A percentile compares a stretch with the other conserved stretches of the same genome.
Evolutionary conservation across 37 sponge, comb jelly and placozoan species (phyloP).

Genomic region (Axinella damicornis): DNA sequence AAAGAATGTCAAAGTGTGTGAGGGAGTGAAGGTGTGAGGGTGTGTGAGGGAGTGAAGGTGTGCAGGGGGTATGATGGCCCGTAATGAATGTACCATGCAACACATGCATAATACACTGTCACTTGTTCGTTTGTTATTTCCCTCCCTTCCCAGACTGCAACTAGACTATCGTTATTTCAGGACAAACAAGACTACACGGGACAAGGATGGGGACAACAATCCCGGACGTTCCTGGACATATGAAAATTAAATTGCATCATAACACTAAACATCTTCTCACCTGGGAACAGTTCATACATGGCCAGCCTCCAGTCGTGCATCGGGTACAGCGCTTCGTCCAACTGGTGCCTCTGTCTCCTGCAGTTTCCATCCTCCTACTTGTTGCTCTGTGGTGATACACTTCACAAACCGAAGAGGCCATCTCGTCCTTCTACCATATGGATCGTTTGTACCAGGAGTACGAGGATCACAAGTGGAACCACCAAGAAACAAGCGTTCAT

Average conservation of each 20-base stretch:
- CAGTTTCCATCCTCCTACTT: constrained; percentile 55
- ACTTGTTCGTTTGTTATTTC: too few species aligned
- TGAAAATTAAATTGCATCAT: too few species aligned
- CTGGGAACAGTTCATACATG: constrained; percentile 76
- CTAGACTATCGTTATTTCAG: too few species aligned
- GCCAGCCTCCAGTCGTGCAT: constrained; percentile 46
- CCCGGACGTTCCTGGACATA: neutral
- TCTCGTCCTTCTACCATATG: constrained; percentile 25
- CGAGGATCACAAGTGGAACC: constrained; percentile 45
- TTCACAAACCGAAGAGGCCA: constrained; percentile 3
- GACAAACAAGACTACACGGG: too few species aligned
- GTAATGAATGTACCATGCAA: too few species aligned
- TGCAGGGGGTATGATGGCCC: too few species aligned
- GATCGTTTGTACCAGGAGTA: constrained; percentile 23
- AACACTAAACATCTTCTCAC: constrained; percentile 13
- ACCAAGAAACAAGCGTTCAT: constrained; percentile 56
- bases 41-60: too few species aligned
- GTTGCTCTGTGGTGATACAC: constrained; percentile 15
- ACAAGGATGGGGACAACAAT: neutral
- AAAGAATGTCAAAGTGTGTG: too few species aligned
- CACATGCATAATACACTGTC: too few species aligned
- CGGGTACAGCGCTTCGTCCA: constrained; percentile 52
- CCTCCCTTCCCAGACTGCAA: too few species aligned
- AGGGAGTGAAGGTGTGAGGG: too few species aligned
- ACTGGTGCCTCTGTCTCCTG: constrained; percentile 5